Percentiles rank a stretch among this genome's conserved stretches.
Evolutionary conservation across 1,140 invertebrate genomes (phyloP).

Genomic region (Pseudomyrmex dendroicus): DNA sequence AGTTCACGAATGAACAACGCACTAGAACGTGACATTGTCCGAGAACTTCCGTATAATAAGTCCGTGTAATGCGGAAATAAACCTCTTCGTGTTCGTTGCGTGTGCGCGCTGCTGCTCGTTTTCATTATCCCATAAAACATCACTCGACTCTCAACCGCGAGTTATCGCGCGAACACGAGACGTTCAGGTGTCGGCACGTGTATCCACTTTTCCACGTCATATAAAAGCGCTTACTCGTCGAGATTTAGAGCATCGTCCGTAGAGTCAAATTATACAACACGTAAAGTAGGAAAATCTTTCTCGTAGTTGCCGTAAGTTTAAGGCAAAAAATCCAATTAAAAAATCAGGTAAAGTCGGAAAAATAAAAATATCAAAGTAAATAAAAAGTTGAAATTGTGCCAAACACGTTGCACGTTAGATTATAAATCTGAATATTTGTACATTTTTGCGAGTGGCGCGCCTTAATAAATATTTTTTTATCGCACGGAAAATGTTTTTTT

Average conservation of each 20-base stretch:
- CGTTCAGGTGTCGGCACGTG: slow-evolving; percentile 46
- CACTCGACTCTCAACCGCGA: slow-evolving; percentile 32
- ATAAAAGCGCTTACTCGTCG: slow-evolving; percentile 30
- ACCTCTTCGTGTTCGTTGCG: neutral
- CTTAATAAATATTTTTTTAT: too few species aligned
- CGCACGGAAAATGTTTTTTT: too few species aligned
- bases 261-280: slow-evolving; percentile 34
- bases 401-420: too few species aligned
- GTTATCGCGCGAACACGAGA: slow-evolving; percentile 54
- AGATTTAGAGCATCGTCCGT: slow-evolving; percentile 11
- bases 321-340: neutral
- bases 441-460: too few species aligned
- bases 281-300: neutral
- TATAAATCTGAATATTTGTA: too few species aligned
- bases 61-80: slow-evolving; percentile 30
- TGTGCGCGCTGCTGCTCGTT: slow-evolving; percentile 24
- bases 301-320: neutral
- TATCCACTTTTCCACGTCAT: slow-evolving; percentile 29
- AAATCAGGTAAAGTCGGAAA: neutral
- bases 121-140: slow-evolving; percentile 68
- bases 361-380: neutral
- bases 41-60: slow-evolving; percentile 57
- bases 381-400: too few species aligned
- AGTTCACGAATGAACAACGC: slow-evolving; percentile 4
- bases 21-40: neutral